Base-by-base conservation (phyloP, 2,797 vertebrate species). In the Basileuterus tristriatus region DNA sequence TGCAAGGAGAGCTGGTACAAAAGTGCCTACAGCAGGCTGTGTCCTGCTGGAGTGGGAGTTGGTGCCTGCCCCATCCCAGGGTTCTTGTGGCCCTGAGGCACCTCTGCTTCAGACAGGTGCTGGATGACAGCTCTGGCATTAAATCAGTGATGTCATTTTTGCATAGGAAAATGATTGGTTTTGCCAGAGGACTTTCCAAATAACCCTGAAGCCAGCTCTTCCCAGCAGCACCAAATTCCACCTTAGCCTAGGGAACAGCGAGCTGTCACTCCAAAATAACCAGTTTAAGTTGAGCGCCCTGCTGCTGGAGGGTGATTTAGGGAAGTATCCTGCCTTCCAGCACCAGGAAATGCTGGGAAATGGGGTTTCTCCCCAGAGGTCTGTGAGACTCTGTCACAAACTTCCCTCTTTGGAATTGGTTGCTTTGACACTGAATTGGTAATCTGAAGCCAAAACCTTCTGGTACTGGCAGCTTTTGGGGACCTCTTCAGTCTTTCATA, bases 51-150 rank as follows among this genome's bases (percentile, higher is more conserved):
- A 47, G 24, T 4, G 29, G 44, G 70, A 53, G 47, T 20, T 0
- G 0, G 23, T n/a, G 5, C 18, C 4, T 29, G 9, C 21, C 50
- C 13, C 6, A 13, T 26, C 14, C 5, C 4, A 1, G n/a, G 21
- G 11, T 20, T 56, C 32, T 4, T 9, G 37, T 8, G 11, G 46
- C 37, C 50, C n/a, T 29, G 8, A n/a, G 7, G 3, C 0, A 0
- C 0, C 3, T 22, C 50, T 46, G 50, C 60, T 44, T 67, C 15
- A 41, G 46, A 34, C 50, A n/a, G 50, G 22, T 44, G 11, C 44
- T 22, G 37, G 22, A 12, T 41, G 64, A 36, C 68, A 26, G 1
- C 15, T 32, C 41, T 59, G 27, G 11, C 4, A 1, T 41, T 44
- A 41, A 44, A 32, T 80, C 6, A 4, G 32, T 2, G 6, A 14